phyloP scores from a whole-genome alignment of 2,888 invertebrate species.

The Chymomyza amoena region DNA sequence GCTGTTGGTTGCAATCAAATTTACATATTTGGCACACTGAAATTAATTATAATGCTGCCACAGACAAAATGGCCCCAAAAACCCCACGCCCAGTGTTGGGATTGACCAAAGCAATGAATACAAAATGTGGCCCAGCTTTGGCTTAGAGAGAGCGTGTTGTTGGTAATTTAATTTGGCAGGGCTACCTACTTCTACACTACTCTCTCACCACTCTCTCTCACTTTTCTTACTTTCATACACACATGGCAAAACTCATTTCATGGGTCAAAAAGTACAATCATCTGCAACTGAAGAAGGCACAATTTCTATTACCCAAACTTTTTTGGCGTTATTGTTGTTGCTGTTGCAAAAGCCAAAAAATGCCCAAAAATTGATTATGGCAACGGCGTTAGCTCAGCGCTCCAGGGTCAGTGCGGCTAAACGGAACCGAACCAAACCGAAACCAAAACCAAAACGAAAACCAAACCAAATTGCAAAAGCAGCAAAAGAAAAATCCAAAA shows the following conservation, averaged over 20 bases:
- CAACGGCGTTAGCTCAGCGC: slow-evolving; percentile 42
- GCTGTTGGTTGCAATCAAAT: slow-evolving; percentile 49
- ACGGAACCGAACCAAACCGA: background rate
- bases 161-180: slow-evolving; percentile 52
- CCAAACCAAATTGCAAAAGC: slow-evolving; percentile 16
- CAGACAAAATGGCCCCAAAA: slow-evolving; percentile 29
- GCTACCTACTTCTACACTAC: slow-evolving; percentile 18
- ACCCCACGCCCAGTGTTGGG: background rate
- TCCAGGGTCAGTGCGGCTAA: slow-evolving; percentile 25
- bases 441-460: slow-evolving; percentile 12
- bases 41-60: slow-evolving; percentile 65
- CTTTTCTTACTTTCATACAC: slow-evolving; percentile 41
- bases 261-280: slow-evolving; percentile 78
- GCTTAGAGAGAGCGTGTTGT: slow-evolving; percentile 47
- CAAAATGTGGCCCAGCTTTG: slow-evolving; percentile 51
- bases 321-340: background rate
- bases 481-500: slow-evolving; percentile 24
- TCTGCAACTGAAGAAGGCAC: slow-evolving; percentile 38
- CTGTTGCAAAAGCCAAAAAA: slow-evolving; percentile 6
- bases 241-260: slow-evolving; percentile 78
- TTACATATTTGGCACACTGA: slow-evolving; percentile 65
- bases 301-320: background rate
- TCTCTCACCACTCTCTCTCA: background rate
- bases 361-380: slow-evolving; percentile 69
- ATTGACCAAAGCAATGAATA: slow-evolving; percentile 55